Base-by-base conservation (phyloP, 2,797 vertebrate species). In the Oreochromis mossambicus region DNA sequence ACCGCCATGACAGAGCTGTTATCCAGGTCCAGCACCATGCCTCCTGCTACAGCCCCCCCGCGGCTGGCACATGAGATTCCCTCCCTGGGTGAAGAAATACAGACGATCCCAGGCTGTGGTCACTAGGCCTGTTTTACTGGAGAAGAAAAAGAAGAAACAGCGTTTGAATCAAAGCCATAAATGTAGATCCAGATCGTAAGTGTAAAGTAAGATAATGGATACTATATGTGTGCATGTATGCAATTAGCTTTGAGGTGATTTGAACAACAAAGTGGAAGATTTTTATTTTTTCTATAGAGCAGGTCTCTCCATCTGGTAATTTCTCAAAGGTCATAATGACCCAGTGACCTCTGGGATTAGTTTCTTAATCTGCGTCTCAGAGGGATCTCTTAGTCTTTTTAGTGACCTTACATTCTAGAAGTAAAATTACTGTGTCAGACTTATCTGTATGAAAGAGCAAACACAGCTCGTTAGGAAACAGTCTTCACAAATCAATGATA, bases 1-100 rank as follows among this genome's bases (percentile, higher is more conserved):
- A 99, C 96, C 0, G 98, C 99, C 98, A 99, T 99, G 89, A 99
- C 99, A 0, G 99, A 99, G 93, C 98, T 99, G 96, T 99, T 99
- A 96, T 99, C 99, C 97, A 99, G 95, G 92, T 99, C 99, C 92
- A 99, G 97, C 90, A 99, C 97, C 96, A 99, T 94, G 73, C 99
- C 98, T 5, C 99, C 99, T 0, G 99, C 99, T 87, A 99, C 98
- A 0, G 98, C 98, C 6, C 98, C 98, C 99, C 15, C 99, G 94
- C 0, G 98, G 98, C 95, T 99, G 99, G 80, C 99, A 99, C 98
- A 99, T 98, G 88, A 99, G 96, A 93, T 99, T 99, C 48, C 99
- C 99, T 6, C 99, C 99, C 96, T 99, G 99, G 61, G 98, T 99
- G 96, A 99, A 99, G 97, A 99, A 99, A 94, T 97, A 99, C 1